Base-by-base conservation (phyloP, 2,888 invertebrate genomes). In the Archaeoteleia sp. region DNA sequence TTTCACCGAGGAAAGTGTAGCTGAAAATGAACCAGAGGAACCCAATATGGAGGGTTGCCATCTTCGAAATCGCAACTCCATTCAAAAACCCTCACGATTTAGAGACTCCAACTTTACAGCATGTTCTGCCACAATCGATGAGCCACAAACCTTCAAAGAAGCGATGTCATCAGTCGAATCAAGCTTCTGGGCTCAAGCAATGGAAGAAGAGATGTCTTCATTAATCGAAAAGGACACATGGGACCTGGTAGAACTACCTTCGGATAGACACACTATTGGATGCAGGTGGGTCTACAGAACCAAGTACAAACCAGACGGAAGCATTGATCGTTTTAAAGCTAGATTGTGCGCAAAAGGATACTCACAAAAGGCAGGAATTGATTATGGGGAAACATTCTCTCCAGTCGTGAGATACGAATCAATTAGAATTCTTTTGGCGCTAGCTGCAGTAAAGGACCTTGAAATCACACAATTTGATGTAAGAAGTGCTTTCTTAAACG, bases 381-480 rank as follows among this genome's bases (percentile, higher is more conserved):
- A 65, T 27, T 62, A 27, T 32, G 25, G n/a, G n/a, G n/a, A n/a
- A n/a, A n/a, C n/a, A n/a, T n/a, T n/a, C n/a, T n/a, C n/a, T n/a
- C n/a, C n/a, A 34, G 55, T 55, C n/a, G 49, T 66, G 1, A 17
- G 66, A 3, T 69, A 46, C 15, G 32, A 42, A 14, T 61, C 61
- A n/a, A 2, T 57, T 5, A 17, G 63, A 13, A 15, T 66, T 1
- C 14, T 73, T 9, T 32, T 70, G 1, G 57, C 71, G 1, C 39
- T 43, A 0, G 27, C 43, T 7, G 54, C 67, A 0, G 45, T 9
- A 8, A 34, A 48, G 7, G 40, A 70, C 39, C 49, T 71, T 5
- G 55, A 71, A 17, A 7, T 67, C 8, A 2, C 10, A 1, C 71
- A 67, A 13, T 70, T 65, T 32, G 66, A 63, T 9, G 61, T 70